phyloP scores from a whole-genome alignment of 2,888 invertebrate species.

The Axea sp. region DNA sequence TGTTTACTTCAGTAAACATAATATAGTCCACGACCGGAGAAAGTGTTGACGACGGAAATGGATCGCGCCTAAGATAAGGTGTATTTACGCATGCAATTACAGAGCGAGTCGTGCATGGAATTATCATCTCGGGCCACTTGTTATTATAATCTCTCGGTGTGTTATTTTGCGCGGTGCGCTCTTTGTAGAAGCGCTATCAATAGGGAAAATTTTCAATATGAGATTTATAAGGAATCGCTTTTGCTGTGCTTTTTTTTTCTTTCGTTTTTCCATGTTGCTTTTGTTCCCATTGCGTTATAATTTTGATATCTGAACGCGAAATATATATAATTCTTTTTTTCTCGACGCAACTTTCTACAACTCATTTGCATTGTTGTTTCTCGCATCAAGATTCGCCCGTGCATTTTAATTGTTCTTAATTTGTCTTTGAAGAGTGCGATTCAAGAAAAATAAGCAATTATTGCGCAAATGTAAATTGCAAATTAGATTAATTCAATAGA shows the following conservation, averaged over 20 bases:
- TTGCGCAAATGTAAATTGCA: too few species aligned
- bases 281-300: slow-evolving; percentile 18
- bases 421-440: not conserved
- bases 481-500: too few species aligned
- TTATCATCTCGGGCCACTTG: slow-evolving; percentile 61
- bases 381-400: not conserved
- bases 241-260: not conserved
- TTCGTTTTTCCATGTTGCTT: not conserved
- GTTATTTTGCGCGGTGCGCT: slow-evolving; percentile 43
- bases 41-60: slow-evolving; percentile 75
- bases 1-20: too few species aligned
- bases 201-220: slow-evolving; percentile 35
- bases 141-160: slow-evolving; percentile 43
- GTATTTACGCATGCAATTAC: slow-evolving; percentile 75
- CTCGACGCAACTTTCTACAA: slow-evolving; percentile 27
- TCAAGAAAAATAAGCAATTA: too few species aligned
- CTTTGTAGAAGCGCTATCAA: slow-evolving; percentile 46
- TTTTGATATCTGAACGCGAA: slow-evolving; percentile 18
- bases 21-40: slow-evolving; percentile 69
- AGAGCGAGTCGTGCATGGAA: slow-evolving; percentile 66
- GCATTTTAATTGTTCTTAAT: slow-evolving; percentile 22
- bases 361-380: slow-evolving; percentile 13
- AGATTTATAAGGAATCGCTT: slow-evolving; percentile 27
- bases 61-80: slow-evolving; percentile 73
- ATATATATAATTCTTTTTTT: not conserved